A percentile compares a stretch with the other conserved stretches of the same genome.
These are phyloP conservation scores for Odontocerum albicorne DNA, from an alignment of 2,888 invertebrate species.

Conservation along the genomic window DNA sequence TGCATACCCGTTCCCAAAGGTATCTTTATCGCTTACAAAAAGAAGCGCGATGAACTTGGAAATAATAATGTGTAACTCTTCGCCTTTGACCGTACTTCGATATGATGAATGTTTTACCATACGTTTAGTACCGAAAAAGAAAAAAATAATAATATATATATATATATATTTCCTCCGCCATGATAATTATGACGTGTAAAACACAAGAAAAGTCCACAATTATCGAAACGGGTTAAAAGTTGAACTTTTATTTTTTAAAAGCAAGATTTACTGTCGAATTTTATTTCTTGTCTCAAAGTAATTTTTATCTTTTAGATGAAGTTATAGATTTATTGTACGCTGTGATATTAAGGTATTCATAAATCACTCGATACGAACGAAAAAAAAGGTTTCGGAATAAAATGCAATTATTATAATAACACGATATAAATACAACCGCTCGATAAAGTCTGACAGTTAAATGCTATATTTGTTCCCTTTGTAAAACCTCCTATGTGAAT, in stretches of 20 bases:
- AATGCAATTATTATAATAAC: conserved; percentile 24
- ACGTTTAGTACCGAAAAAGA: conserved; percentile 5
- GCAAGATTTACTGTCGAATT: conserved; percentile 17
- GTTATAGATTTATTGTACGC: conserved; percentile 16
- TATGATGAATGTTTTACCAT: no score
- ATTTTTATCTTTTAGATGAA: conserved; percentile 19
- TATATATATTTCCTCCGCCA: conserved; percentile 1
- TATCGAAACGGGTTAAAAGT: conserved; percentile 16
- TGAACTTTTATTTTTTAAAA: conserved; percentile 11
- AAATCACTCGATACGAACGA: conserved; percentile 13
- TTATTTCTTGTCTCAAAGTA: conserved; percentile 17
- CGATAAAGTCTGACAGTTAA: conserved; percentile 19
- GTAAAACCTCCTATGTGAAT: background rate
- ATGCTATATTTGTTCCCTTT: conserved; percentile 5
- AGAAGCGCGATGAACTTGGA: background rate
- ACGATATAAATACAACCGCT: conserved; percentile 15
- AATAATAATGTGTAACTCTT: no score
- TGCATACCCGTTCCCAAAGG: no score
- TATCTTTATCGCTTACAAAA: no score
- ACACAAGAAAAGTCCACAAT: conserved; percentile 11
- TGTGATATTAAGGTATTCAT: conserved; percentile 12
- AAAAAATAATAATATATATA: no score
- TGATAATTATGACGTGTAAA: background rate
- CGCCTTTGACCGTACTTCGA: conserved; percentile 14
- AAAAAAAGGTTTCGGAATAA: conserved; percentile 8